phyloP scores from a whole-genome alignment of 2,797 vertebrate species.

The Characodon lateralis region DNA sequence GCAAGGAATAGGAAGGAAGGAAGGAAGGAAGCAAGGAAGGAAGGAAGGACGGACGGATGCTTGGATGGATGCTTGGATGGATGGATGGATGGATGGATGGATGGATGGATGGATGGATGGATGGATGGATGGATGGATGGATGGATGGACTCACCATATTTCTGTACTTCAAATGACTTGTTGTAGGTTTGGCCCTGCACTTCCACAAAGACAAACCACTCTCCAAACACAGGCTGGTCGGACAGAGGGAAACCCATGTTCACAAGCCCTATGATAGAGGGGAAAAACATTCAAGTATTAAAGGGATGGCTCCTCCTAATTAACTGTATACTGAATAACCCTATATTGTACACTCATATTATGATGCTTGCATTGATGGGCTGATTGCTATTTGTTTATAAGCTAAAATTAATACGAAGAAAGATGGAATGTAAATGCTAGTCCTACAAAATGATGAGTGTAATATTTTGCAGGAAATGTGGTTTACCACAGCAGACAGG shows the following conservation, averaged over 20 bases:
- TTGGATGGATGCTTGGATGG: too few relatives aligned
- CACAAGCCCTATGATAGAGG: slow-evolving; percentile 81
- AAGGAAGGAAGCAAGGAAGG: too few relatives aligned
- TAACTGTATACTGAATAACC: neutral
- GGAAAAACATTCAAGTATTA: slow-evolving; percentile 1
- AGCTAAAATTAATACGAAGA: neutral
- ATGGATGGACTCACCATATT: slow-evolving; percentile 85
- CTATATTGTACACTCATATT: neutral
- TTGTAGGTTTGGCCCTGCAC: slow-evolving; percentile 91
- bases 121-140: too few relatives aligned
- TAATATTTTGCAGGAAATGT: slow-evolving; percentile 3
- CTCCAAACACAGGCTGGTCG: slow-evolving; percentile 92
- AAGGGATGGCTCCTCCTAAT: neutral
- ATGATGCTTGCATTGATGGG: neutral
- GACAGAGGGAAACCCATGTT: slow-evolving; percentile 93
- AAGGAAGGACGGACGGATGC: too few relatives aligned
- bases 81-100: too few relatives aligned
- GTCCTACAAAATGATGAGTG: neutral
- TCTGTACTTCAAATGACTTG: slow-evolving; percentile 93
- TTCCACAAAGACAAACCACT: slow-evolving; percentile 91
- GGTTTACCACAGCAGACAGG: slow-evolving; percentile 89
- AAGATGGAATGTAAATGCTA: neutral
- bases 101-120: too few relatives aligned
- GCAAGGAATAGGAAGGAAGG: too few relatives aligned
- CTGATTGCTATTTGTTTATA: neutral